phyloP scores from a whole-genome alignment of 2,113 vertebrate species.

The Nettapus auritus region DNA sequence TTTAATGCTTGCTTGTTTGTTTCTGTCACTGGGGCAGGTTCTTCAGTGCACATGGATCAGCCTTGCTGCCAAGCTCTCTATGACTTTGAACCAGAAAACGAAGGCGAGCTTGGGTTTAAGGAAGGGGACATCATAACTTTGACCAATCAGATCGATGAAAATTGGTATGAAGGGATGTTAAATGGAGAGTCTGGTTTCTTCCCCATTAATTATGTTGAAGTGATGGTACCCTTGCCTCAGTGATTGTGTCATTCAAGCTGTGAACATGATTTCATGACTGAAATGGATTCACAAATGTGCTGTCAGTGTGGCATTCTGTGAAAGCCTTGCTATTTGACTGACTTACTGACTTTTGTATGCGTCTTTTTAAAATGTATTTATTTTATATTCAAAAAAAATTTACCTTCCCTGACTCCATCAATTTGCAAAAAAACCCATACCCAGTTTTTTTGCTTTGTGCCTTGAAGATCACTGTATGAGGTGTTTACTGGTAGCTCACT shows the following conservation, averaged over 20 bases:
- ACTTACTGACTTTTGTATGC: constrained; percentile 79
- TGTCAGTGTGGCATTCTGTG: constrained; percentile 76
- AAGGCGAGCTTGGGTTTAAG: constrained; percentile 94
- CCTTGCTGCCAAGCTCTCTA: constrained; percentile 94
- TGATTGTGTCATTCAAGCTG: constrained; percentile 68
- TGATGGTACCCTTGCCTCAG: constrained; percentile 91
- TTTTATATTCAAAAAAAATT: constrained; percentile 77
- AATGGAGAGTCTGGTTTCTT: constrained; percentile 92
- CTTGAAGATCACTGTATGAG: constrained; percentile 67
- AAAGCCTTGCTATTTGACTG: constrained; percentile 78
- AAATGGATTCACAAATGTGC: constrained; percentile 72
- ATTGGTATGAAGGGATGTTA: constrained; percentile 96
- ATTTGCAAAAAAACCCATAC: constrained; percentile 57
- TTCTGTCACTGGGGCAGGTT: constrained; percentile 75
- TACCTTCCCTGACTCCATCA: constrained; percentile 67
- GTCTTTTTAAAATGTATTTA: constrained; percentile 85
- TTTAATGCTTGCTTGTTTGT: constrained; percentile 4
- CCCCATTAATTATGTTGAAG: constrained; percentile 93
- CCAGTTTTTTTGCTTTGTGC: constrained; percentile 73
- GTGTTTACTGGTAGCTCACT: constrained; percentile 59
- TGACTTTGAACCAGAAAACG: constrained; percentile 94
- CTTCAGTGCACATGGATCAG: constrained; percentile 83
- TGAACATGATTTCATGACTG: constrained; percentile 60
- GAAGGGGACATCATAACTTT: constrained; percentile 94
- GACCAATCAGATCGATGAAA: constrained; percentile 94